Conservation (phyloP, 2,888 invertebrate species). For the Apodemia duryi region DNA sequence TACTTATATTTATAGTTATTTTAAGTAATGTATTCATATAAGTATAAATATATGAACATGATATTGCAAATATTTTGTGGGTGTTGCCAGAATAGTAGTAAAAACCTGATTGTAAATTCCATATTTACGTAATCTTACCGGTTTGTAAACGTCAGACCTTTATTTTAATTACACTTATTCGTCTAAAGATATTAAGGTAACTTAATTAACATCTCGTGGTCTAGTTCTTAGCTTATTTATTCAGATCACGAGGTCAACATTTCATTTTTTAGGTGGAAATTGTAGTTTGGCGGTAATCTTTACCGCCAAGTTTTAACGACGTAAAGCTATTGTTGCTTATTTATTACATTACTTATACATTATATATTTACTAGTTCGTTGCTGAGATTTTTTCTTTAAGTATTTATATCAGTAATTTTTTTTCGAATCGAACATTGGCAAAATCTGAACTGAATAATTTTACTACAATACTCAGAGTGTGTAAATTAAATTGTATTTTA, state of each 20-base stretch:
- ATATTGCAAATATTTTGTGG: conserved; percentile 6
- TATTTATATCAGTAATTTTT: too few relatives aligned
- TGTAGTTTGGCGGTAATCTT: too few relatives aligned
- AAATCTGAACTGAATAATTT: too few relatives aligned
- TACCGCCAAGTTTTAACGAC: too few relatives aligned
- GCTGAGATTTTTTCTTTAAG: too few relatives aligned
- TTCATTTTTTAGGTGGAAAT: background rate
- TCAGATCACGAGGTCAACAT: background rate
- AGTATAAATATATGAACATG: background rate
- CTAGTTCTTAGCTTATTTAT: background rate
- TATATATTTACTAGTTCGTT: too few relatives aligned
- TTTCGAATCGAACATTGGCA: too few relatives aligned
- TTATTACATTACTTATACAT: too few relatives aligned
- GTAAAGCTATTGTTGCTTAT: too few relatives aligned
- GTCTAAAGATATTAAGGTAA: background rate
- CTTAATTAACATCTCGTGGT: background rate
- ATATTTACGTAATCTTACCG: conserved; percentile 38
- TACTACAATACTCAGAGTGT: too few relatives aligned
- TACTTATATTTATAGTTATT: conserved; percentile 20
- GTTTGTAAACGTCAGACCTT: conserved; percentile 35
- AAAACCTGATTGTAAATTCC: background rate
- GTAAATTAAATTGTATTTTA: too few relatives aligned
- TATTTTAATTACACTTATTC: background rate
- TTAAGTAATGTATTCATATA: conserved; percentile 1
- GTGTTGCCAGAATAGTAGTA: background rate